phyloP scores from a whole-genome alignment of 2,113 vertebrate genomes.

The Dasyprocta punctata region DNA sequence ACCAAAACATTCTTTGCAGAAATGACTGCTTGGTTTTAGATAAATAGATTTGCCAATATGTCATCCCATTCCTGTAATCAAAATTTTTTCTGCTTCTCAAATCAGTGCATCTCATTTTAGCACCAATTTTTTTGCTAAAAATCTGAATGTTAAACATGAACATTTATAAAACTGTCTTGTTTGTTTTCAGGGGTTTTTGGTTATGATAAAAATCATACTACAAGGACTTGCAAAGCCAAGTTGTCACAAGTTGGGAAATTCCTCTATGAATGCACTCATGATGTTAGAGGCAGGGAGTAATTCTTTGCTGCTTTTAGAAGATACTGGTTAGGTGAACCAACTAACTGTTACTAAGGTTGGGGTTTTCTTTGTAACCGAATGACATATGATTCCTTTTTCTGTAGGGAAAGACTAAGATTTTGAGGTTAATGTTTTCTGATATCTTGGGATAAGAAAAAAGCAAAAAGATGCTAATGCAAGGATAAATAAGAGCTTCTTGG shows the following conservation, averaged over 20 bases:
- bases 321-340: not conserved
- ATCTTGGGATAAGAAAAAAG: constrained; percentile 19
- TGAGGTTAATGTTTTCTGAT: not conserved
- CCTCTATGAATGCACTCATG: not conserved
- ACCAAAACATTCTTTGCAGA: constrained; percentile 33
- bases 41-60: constrained; percentile 7
- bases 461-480: not conserved
- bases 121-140: not conserved
- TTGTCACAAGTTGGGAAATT: not conserved
- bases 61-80: not conserved
- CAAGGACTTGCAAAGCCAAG: not conserved
- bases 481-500: not conserved
- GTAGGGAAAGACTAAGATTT: not conserved
- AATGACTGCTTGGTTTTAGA: constrained; percentile 20
- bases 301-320: not conserved
- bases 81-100: not conserved
- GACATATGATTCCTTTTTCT: not conserved
- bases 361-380: not conserved
- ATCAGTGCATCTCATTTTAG: not conserved
- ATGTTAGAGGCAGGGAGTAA: not conserved
- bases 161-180: not conserved
- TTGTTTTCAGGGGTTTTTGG: constrained; percentile 17
- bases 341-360: not conserved
- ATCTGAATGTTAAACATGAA: not conserved
- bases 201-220: constrained; percentile 3